Evolutionary conservation across 2,888 invertebrate genomes (phyloP), one percentile per base, ranked within the genome.

Genomic region (Carabus problematicus): DNA sequence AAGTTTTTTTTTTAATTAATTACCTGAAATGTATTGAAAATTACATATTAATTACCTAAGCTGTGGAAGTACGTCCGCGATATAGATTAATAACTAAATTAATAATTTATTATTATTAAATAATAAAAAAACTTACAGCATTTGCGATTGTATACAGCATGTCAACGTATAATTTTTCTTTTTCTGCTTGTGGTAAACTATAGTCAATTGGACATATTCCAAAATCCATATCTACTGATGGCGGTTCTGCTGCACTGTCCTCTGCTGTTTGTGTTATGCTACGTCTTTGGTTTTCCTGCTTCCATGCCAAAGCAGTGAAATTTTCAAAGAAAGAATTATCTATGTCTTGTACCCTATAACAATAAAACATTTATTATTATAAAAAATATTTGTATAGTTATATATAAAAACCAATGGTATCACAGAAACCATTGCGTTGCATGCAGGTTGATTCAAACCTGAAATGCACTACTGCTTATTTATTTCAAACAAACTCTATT

Each of bases 91-190:
- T 9, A 42, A 9, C 43, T 42, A 8, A 45, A 45, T 45, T 45
- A 45, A 45, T n/a, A n/a, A 18, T 14, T 2, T 11, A 54, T 11
- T 11, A 52, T 11, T 52, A n/a, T n/a, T n/a, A n/a, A n/a, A n/a
- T 29, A 29, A 29, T 6, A 29, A 2, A 29, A 9, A 84, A 78
- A 19, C 91, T 90, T 72, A 92, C 94, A 76, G 97, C 94, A 82
- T 98, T 97, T 73, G 95, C 93, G 75, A 98, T 95, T 73, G 97
- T 98, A 83, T 97, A 97, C 75, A 98, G 85, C 72, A 97, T 96
- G 84, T 98, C 94, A 69, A 93, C 87, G 80, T 95, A 95, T 71
- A 94, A 84, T 76, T 90, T 88, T 78, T 94, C 92, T 80, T 87
- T 84, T 82, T 88, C 82, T 71, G 76, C 78, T 70, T 79, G 81